Percentiles rank a stretch among this genome's conserved stretches.
phyloP scores from a whole-genome alignment of 2,888 invertebrate species.

The Cryptus viduatorius region DNA sequence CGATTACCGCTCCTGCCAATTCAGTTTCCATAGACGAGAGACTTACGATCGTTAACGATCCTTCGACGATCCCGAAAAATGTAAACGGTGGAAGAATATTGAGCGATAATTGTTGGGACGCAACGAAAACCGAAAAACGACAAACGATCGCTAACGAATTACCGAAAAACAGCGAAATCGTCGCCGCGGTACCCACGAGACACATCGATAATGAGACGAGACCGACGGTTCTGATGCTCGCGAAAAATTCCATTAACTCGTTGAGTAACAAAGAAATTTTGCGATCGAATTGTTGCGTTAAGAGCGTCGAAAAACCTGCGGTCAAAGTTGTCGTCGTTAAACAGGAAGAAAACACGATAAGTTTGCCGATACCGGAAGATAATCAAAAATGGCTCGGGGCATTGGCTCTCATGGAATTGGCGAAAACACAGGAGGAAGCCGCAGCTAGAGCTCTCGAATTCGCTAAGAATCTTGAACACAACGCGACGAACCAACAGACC shows the following conservation, averaged over 20 bases:
- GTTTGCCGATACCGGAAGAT: conserved; percentile 81
- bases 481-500: conserved; percentile 69
- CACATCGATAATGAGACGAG: conserved; percentile 85
- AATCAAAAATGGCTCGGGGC: conserved; percentile 87
- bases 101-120: conserved; percentile 51
- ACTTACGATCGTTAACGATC: background rate
- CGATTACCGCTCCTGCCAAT: background rate
- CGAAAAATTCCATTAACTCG: conserved; percentile 76
- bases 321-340: conserved; percentile 79
- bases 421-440: conserved; percentile 83
- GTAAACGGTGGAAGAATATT: conserved; percentile 6
- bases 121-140: conserved; percentile 9
- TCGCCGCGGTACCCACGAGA: conserved; percentile 35
- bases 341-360: conserved; percentile 75
- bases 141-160: background rate
- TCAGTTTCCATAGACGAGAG: background rate
- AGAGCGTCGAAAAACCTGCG: conserved; percentile 68
- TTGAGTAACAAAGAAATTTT: conserved; percentile 61
- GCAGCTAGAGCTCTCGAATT: conserved; percentile 73
- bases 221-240: conserved; percentile 87
- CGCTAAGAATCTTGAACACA: conserved; percentile 72
- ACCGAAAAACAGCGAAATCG: conserved; percentile 2
- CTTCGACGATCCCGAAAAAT: background rate
- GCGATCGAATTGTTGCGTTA: conserved; percentile 46
- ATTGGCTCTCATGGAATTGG: conserved; percentile 88